Percentiles rank a stretch among this genome's conserved stretches.
These are phyloP conservation scores for Phalera bucephala DNA, from an alignment of 2,888 invertebrate genomes.

Conservation along the genomic window DNA sequence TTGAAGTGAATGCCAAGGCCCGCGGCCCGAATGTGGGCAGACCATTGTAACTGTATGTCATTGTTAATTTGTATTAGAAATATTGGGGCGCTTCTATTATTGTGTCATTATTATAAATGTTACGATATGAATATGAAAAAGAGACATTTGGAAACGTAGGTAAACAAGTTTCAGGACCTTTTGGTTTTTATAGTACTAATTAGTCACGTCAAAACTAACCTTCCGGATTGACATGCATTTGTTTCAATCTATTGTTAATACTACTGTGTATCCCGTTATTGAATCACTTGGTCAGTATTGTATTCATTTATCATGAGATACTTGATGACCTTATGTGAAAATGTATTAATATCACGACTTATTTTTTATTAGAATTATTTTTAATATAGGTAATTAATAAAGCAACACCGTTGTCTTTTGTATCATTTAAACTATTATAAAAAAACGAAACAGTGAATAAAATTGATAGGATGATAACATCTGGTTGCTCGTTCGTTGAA, in stretches of 20 bases:
- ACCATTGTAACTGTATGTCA: slow-evolving; percentile 59
- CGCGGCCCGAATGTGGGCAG: slow-evolving; percentile 56
- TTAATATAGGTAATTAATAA: too few species aligned
- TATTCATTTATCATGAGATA: not conserved
- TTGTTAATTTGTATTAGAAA: slow-evolving; percentile 64
- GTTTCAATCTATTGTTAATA: slow-evolving; percentile 14
- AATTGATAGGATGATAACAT: too few species aligned
- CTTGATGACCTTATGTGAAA: not conserved
- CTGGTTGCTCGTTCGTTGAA: too few species aligned
- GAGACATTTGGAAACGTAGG: slow-evolving; percentile 18
- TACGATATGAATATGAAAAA: slow-evolving; percentile 26
- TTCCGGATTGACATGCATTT: slow-evolving; percentile 22
- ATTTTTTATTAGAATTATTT: too few species aligned
- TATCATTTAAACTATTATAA: too few species aligned
- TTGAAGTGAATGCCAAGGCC: slow-evolving; percentile 75
- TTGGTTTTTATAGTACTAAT: slow-evolving; percentile 20
- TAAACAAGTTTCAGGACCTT: slow-evolving; percentile 32
- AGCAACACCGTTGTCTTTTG: too few species aligned
- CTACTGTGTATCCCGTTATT: slow-evolving; percentile 5
- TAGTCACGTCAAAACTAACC: slow-evolving; percentile 14
- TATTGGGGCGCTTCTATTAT: slow-evolving; percentile 49
- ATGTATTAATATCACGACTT: too few species aligned
- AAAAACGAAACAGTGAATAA: too few species aligned
- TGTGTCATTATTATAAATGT: slow-evolving; percentile 47
- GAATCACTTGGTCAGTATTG: not conserved